A percentile compares a stretch with the other conserved stretches of the same genome.
phyloP scores from a whole-genome alignment of 1,140 invertebrate species.

The Vanessa atalanta region DNA sequence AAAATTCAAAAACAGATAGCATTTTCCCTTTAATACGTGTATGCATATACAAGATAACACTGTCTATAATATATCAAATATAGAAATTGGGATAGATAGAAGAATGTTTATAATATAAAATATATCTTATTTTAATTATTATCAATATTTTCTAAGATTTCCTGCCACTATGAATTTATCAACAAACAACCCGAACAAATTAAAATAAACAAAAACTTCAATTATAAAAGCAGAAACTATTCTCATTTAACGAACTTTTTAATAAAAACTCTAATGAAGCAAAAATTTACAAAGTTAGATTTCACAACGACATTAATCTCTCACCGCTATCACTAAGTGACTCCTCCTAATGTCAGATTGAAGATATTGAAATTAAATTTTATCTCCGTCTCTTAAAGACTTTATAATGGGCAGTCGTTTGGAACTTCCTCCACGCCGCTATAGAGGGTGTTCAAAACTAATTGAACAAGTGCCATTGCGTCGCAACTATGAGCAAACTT shows the following conservation, averaged over 20 bases:
- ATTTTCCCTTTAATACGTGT: too few relatives aligned
- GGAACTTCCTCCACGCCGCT: conserved; percentile 39
- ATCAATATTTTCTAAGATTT: too few relatives aligned
- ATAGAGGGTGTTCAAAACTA: conserved; percentile 44
- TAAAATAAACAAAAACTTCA: too few relatives aligned
- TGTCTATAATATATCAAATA: too few relatives aligned
- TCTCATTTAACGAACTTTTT: not conserved
- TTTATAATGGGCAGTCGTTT: conserved; percentile 50
- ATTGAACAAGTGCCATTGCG: conserved; percentile 51
- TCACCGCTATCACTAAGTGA: conserved; percentile 36
- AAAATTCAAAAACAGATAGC: too few relatives aligned
- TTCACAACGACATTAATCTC: conserved; percentile 33
- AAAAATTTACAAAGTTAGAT: conserved; percentile 10
- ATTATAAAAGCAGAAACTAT: not conserved
- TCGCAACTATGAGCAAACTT: conserved; percentile 42
- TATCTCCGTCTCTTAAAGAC: conserved; percentile 49
- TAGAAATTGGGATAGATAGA: too few relatives aligned
- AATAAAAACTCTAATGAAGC: not conserved
- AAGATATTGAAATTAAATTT: conserved; percentile 56
- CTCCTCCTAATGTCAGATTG: conserved; percentile 43
- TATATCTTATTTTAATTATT: too few relatives aligned
- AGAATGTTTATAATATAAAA: too few relatives aligned
- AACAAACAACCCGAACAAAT: too few relatives aligned
- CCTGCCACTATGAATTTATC: too few relatives aligned
- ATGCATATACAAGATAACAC: too few relatives aligned